Evolutionary conservation across 2,888 invertebrate species (phyloP).

Genomic region (Pemphredon lugubris): DNA sequence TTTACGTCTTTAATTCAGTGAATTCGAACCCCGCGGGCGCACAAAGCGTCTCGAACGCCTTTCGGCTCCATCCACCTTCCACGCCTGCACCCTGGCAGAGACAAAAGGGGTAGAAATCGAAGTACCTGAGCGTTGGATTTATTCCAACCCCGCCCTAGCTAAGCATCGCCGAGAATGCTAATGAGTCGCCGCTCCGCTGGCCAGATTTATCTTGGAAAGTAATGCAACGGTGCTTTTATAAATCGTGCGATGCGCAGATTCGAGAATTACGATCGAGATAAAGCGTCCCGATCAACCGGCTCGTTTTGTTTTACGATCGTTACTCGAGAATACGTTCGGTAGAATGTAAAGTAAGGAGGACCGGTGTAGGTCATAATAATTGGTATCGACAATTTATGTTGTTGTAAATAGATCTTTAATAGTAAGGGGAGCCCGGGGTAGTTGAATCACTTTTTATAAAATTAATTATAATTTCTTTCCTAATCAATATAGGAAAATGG

Average conservation of each 20-base stretch:
- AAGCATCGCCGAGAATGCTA: conserved; percentile 56
- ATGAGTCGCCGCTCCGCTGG: conserved; percentile 50
- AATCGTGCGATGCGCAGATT: conserved; percentile 16
- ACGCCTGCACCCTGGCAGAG: conserved; percentile 23
- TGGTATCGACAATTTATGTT: no score
- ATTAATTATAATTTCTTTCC: no score
- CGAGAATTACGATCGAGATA: conserved; percentile 1
- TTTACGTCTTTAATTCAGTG: conserved; percentile 16
- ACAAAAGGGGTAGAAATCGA: conserved; percentile 56
- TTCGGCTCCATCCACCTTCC: conserved; percentile 2
- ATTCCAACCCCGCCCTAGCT: conserved; percentile 55
- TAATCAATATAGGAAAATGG: no score
- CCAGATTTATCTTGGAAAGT: conserved; percentile 45
- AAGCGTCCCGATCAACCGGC: not conserved
- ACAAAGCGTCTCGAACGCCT: conserved; percentile 34
- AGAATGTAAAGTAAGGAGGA: no score
- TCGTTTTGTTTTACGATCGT: not conserved
- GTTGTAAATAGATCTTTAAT: no score
- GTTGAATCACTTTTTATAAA: no score
- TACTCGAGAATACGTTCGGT: not conserved
- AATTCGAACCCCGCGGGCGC: conserved; percentile 5
- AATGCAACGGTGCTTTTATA: conserved; percentile 38
- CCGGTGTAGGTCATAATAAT: no score
- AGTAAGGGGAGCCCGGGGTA: no score
- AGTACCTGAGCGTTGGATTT: conserved; percentile 55